Base-by-base conservation (phyloP, 2,888 invertebrate genomes). In the Spilarctia lutea region DNA sequence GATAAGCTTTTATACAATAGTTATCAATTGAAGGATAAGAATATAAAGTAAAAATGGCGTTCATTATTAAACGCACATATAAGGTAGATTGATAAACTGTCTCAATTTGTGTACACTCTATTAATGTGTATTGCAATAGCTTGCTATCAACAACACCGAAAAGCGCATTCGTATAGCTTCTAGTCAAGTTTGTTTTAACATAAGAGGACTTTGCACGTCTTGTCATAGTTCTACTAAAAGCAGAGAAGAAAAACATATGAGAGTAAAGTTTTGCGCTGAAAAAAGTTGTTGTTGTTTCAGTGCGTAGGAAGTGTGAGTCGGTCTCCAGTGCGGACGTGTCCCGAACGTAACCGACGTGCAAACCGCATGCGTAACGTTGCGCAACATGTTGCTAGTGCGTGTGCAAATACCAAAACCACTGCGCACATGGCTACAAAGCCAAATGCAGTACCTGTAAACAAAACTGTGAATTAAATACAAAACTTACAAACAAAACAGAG, bases 371-470 rank as follows among this genome's bases (percentile, higher is more conserved):
- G 94, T 73, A 85, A 72, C 3, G 82, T 75, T 2, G 92, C 91
- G 27, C 91, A 81, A 71, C 86, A 83, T 7, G 94, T 92, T 1
- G 94, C 94, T n/a, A 94, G 81, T 39, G 91, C 91, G 84, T 95
- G 95, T 39, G 94, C 93, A 56, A 89, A 85, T 74, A 94, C 90
- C 89, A 95, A 87, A 79, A 96, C 95, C 48, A 91, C 89, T 0
- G 95, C 95, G 77, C 95, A 95, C 2, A 95, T 86, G 0, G 94
- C 90, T 24, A 95, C 95, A 86, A 96, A 96, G 6, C 93, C 95
- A 16, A 96, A 87, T 1, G 95, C 95, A 48, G 91, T 87, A 0
- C 91, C 95, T 96, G 89, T 3, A 81, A 79, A 48, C 8, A 70
- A 35, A 39, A 56, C 13, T 39, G n/a, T 24, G 8, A 66, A 65